Conservation (phyloP, 2,888 invertebrate genomes). For the Ctena decussata region DNA sequence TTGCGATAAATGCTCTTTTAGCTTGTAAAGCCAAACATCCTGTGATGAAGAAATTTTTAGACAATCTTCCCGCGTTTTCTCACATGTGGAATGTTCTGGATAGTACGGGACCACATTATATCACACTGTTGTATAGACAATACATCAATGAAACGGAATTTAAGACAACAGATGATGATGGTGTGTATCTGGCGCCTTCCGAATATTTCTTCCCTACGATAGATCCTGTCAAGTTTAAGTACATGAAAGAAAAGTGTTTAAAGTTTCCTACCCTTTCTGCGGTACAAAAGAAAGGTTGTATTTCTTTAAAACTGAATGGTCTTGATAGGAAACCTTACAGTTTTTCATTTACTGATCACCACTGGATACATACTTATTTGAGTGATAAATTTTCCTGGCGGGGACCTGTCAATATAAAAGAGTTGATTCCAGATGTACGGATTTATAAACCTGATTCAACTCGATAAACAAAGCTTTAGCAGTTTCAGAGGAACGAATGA, state of each 20-base stretch:
- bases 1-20: constrained; percentile 82
- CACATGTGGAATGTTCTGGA: constrained; percentile 82
- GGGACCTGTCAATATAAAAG: constrained; percentile 32
- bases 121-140: constrained; percentile 71
- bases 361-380: constrained; percentile 71
- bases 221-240: constrained; percentile 64
- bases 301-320: constrained; percentile 56
- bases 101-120: constrained; percentile 82
- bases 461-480: neutral
- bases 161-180: constrained; percentile 40
- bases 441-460: constrained; percentile 35
- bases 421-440: constrained; percentile 46
- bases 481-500: too few species aligned
- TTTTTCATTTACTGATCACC: constrained; percentile 68
- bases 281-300: constrained; percentile 59
- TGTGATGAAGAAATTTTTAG: constrained; percentile 78
- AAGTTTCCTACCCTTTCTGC: constrained; percentile 43
- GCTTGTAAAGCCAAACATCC: constrained; percentile 79
- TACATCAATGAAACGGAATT: constrained; percentile 53
- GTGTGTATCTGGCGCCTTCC: constrained; percentile 67
- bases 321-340: constrained; percentile 50
- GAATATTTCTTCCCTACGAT: constrained; percentile 72
- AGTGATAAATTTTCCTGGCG: constrained; percentile 12
- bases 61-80: constrained; percentile 73
- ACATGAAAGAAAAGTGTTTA: constrained; percentile 61